Conservation (phyloP, 2,797 vertebrate species). For the Danio choprae region DNA sequence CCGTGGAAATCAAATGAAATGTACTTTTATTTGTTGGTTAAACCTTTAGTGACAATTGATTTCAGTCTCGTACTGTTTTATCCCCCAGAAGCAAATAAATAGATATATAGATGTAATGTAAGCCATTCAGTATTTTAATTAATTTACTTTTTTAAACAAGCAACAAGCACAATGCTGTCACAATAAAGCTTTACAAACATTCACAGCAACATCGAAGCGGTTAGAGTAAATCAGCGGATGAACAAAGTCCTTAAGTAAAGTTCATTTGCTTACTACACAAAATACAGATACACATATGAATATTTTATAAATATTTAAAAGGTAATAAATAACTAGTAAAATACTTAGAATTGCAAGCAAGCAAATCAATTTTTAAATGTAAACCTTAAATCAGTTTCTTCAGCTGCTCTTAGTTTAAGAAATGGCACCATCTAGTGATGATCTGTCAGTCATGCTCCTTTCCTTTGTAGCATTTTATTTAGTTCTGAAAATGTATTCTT, state of each 20-base stretch:
- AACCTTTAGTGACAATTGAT: not conserved
- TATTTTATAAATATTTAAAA: not conserved
- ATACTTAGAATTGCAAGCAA: not conserved
- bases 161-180: not conserved
- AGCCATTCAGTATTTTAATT: not conserved
- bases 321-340: not conserved
- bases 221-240: not conserved
- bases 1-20: not conserved
- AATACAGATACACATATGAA: too few relatives aligned
- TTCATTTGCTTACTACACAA: not conserved
- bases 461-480: not conserved
- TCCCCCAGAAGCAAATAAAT: not conserved
- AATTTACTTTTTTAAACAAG: not conserved
- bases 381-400: not conserved
- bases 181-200: not conserved
- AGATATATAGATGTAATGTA: not conserved
- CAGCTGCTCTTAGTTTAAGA: not conserved
- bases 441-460: not conserved
- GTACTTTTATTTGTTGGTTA: not conserved
- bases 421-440: conserved; percentile 40
- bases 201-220: not conserved
- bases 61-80: not conserved
- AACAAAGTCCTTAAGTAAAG: not conserved
- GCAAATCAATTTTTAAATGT: not conserved
- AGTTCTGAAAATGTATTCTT: not conserved